phyloP scores from a whole-genome alignment of 2,113 vertebrate species.

The Notarius quadriscutis region DNA sequence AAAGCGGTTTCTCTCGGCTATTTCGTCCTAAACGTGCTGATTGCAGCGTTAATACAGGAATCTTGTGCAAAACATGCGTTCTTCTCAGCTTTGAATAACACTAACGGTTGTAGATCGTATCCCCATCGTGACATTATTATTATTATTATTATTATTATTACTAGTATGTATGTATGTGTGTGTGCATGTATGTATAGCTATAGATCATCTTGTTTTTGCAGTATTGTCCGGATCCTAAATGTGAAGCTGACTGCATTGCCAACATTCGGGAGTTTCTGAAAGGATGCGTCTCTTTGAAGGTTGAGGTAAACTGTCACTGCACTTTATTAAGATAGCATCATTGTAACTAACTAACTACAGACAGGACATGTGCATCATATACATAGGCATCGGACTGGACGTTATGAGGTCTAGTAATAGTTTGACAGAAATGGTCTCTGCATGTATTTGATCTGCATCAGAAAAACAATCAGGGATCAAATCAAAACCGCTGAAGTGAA shows the following conservation, averaged over 20 bases:
- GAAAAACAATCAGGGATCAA: not conserved
- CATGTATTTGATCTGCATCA: not conserved
- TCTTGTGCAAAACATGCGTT: not conserved
- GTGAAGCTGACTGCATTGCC: constrained; percentile 83
- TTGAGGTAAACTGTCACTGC: constrained; percentile 82
- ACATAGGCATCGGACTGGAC: not conserved
- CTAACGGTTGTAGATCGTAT: not conserved
- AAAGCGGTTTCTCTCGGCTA: not conserved
- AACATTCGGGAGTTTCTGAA: constrained; percentile 91
- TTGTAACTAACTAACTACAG: no score
- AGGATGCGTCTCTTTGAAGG: constrained; percentile 83
- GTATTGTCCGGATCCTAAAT: constrained; percentile 87
- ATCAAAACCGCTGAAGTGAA: no score
- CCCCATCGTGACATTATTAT: not conserved
- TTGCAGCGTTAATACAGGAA: constrained; percentile 6
- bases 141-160: constrained; percentile 44
- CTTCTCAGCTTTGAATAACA: not conserved
- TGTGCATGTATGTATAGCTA: no score
- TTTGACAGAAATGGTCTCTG: not conserved
- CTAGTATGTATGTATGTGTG: no score
- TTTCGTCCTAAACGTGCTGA: not conserved
- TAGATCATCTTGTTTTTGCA: constrained; percentile 59
- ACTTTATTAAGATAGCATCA: no score
- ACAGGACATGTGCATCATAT: no score
- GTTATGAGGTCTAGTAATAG: not conserved